These are phyloP conservation scores for Panagrolaimus sp. DNA, from an alignment of 1,140 invertebrate species.

Conservation along the genomic window DNA sequence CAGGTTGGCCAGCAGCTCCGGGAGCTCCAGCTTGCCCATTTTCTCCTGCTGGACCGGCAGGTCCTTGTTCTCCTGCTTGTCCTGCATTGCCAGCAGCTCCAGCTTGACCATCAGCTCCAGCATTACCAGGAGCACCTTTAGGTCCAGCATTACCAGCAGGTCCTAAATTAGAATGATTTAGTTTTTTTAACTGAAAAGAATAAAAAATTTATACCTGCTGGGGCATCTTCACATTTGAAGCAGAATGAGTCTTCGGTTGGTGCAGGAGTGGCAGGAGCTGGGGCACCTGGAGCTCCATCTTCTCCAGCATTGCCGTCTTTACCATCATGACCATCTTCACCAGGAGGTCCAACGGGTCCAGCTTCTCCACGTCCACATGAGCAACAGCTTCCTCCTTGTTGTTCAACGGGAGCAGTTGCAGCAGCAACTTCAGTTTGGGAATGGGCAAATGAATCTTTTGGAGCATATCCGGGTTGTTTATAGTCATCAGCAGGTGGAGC, in stretches of 20 bases:
- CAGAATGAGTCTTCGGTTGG: conserved; percentile 28
- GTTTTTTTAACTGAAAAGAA: too few species aligned
- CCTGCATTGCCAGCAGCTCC: conserved; percentile 5
- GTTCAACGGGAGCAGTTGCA: conserved; percentile 7
- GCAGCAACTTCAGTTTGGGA: conserved; percentile 9
- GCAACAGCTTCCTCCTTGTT: conserved; percentile 30
- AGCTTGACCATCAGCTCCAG: conserved; percentile 17
- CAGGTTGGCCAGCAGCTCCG: conserved; percentile 4
- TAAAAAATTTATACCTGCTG: conserved; percentile 15
- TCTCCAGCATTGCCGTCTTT: conserved; percentile 24
- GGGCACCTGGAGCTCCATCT: conserved; percentile 21
- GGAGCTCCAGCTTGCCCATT: conserved; percentile 12
- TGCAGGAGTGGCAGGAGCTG: conserved; percentile 14
- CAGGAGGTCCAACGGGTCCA: conserved; percentile 31
- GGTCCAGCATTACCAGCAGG: conserved; percentile 22
- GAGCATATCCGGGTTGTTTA: background rate
- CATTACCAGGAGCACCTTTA: conserved; percentile 21
- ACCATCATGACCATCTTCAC: conserved; percentile 32
- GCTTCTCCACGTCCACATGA: conserved; percentile 32
- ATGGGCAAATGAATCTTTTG: background rate
- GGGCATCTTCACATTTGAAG: conserved; percentile 29
- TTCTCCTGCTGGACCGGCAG: conserved; percentile 16
- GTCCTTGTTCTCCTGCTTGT: conserved; percentile 13
- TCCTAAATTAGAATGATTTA: too few species aligned
- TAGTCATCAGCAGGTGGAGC: background rate